Base-by-base conservation (phyloP, 2,113 vertebrate species). In the Zosterops hypoxanthus region DNA sequence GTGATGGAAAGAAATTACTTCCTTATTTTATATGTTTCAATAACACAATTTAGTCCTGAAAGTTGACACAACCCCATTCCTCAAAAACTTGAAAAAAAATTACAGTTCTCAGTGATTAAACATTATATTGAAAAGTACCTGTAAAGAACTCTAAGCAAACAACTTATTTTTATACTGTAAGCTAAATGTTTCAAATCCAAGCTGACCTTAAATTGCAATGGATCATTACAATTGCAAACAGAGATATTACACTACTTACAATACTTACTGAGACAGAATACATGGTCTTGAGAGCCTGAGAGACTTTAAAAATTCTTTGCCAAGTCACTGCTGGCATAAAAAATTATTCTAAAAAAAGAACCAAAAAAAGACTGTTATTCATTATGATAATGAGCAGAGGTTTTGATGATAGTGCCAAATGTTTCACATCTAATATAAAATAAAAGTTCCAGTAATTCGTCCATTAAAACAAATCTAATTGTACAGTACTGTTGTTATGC, bases 391-490 rank as follows among this genome's bases (percentile, higher is more conserved):
- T 49, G 28, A 88, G 21, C 17, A 55, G 29, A 65, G 46, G 7
- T 82, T 93, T 93, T 87, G 61, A 93, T 16, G 85, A n/a, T 31
- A 81, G 7, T 42, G 41, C 90, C 64, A 94, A 88, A 72, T 41
- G 14, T 79, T 95, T 94, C 39, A 42, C 16, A 84, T 64, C 7
- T 87, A 59, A 92, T 78, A 70, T 80, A 76, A 86, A 89, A 84
- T 50, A 61, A 72, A 88, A 82, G 5, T 78, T 73, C 53, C 53
- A 36, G 44, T 50, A 71, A 86, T 86, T 90, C 8, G 6, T 70
- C 29, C 49, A 91, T 88, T 94, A 55, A 93, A 94, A 89, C 16
- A 91, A 90, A 89, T n/a, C 5, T 4, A 93, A 68, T 66, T 65
- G 29, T 49, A 59, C 14, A 57, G 33, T 56, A 60, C 26, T 33